Evolutionary conservation across 2,888 invertebrate genomes (phyloP).

Genomic region (Polylopha cassiicola): DNA sequence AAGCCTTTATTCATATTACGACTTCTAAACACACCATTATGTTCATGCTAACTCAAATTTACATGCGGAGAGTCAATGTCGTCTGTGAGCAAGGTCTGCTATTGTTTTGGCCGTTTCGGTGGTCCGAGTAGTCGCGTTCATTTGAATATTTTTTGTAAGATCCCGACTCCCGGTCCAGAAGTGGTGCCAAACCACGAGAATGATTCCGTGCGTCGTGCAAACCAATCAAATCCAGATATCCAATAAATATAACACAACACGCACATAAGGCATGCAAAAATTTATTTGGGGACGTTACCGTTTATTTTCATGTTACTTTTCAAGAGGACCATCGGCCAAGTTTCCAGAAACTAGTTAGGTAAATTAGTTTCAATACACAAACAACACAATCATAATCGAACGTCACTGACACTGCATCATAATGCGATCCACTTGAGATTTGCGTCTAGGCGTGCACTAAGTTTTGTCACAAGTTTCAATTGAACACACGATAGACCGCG

Average conservation of each 20-base stretch:
- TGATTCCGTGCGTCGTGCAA: constrained; percentile 71
- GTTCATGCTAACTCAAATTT: constrained; percentile 67
- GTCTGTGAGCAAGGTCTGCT: constrained; percentile 62
- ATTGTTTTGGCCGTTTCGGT: constrained; percentile 71
- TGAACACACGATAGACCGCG: constrained; percentile 13
- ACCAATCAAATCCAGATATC: constrained; percentile 62
- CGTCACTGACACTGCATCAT: constrained; percentile 67
- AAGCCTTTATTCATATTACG: constrained; percentile 64
- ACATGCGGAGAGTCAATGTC: constrained; percentile 71
- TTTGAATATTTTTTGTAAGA: constrained; percentile 55
- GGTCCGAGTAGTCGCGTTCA: constrained; percentile 57
- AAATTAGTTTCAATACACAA: constrained; percentile 45
- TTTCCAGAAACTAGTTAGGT: constrained; percentile 42
- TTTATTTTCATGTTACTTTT: constrained; percentile 75
- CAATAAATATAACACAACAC: constrained; percentile 47
- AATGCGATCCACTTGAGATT: constrained; percentile 54
- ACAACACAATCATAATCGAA: constrained; percentile 51
- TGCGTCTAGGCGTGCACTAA: constrained; percentile 46
- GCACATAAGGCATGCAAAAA: constrained; percentile 58
- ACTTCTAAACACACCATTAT: constrained; percentile 67
- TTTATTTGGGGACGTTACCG: constrained; percentile 58
- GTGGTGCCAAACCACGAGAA: too few relatives aligned
- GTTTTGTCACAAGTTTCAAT: constrained; percentile 56
- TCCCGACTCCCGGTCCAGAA: constrained; percentile 29
- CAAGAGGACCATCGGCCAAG: constrained; percentile 71